Evolutionary conservation across 2,888 invertebrate species (phyloP).

Genomic region (Sisyra nigra): DNA sequence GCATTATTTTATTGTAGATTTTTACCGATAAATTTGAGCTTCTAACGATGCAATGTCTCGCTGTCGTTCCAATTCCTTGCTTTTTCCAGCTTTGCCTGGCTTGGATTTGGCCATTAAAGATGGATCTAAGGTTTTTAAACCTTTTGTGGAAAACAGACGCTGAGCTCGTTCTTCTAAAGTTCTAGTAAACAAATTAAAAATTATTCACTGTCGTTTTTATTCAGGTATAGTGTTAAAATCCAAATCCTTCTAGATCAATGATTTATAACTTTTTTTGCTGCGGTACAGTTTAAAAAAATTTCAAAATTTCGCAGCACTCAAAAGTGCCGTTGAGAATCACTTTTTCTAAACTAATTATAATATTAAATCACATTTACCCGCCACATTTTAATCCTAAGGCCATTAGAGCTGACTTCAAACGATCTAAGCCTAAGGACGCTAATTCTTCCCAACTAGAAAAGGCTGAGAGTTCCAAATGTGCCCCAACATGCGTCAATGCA

Average conservation of each 20-base stretch:
- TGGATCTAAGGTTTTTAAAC: conserved; percentile 82
- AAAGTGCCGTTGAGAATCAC: too few relatives aligned
- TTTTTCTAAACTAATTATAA: too few relatives aligned
- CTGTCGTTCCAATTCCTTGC: conserved; percentile 51
- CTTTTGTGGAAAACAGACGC: conserved; percentile 89
- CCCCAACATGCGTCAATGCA: conserved; percentile 85
- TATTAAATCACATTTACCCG: too few relatives aligned
- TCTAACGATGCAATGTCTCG: conserved; percentile 80
- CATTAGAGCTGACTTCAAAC: conserved; percentile 93
- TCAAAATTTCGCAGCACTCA: too few relatives aligned
- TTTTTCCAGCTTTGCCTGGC: conserved; percentile 46
- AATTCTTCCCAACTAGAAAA: conserved; percentile 96
- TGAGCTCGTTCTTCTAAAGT: conserved; percentile 96
- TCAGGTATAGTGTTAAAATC: not conserved
- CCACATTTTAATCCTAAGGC: conserved; percentile 96
- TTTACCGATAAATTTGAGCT: conserved; percentile 68
- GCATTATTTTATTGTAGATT: conserved; percentile 1
- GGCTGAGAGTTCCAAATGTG: conserved; percentile 94
- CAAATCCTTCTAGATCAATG: too few relatives aligned
- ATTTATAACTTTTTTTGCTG: too few relatives aligned
- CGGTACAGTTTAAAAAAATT: too few relatives aligned
- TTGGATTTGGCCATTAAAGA: conserved; percentile 83
- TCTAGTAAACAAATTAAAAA: conserved; percentile 21
- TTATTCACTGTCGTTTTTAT: too few relatives aligned
- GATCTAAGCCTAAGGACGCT: conserved; percentile 90